A percentile compares a stretch with the other conserved stretches of the same genome.
phyloP scores from a whole-genome alignment of 2,113 vertebrate genomes.

The Hippotragus niger region DNA sequence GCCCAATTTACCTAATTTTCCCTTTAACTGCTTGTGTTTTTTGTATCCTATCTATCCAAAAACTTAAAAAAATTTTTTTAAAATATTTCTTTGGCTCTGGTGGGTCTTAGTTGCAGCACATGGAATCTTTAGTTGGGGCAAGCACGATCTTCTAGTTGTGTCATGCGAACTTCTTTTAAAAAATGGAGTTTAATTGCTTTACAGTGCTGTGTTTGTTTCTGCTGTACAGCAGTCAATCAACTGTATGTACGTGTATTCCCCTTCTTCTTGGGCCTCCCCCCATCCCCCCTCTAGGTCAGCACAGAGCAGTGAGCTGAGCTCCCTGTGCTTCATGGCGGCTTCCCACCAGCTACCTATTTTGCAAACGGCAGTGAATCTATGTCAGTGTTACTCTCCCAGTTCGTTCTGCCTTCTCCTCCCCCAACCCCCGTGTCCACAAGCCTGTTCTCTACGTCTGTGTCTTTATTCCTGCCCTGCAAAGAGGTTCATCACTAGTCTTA shows the following conservation, averaged over 20 bases:
- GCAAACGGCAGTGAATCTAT: not conserved
- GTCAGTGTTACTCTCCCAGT: not conserved
- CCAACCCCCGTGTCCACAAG: not conserved
- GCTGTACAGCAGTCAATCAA: not conserved
- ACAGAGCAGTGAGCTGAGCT: not conserved
- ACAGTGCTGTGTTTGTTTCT: not conserved
- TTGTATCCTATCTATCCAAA: not conserved
- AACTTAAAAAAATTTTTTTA: not conserved
- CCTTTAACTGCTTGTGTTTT: not conserved
- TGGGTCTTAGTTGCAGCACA: not conserved
- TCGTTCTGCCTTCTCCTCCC: not conserved
- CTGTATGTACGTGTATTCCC: not conserved
- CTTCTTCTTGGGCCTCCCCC: not conserved
- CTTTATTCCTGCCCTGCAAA: not conserved
- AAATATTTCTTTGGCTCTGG: not conserved
- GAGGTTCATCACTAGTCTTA: not conserved
- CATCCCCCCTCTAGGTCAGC: fast-evolving
- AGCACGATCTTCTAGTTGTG: not conserved
- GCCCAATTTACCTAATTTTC: not conserved
- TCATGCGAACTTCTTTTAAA: not conserved
- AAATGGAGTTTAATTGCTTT: not conserved
- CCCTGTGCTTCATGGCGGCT: not conserved
- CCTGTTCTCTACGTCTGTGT: fast-evolving
- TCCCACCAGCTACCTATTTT: not conserved
- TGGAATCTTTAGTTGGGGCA: not conserved